Base-by-base conservation (phyloP, 2,113 vertebrate species). In the Cnemophilus loriae region DNA sequence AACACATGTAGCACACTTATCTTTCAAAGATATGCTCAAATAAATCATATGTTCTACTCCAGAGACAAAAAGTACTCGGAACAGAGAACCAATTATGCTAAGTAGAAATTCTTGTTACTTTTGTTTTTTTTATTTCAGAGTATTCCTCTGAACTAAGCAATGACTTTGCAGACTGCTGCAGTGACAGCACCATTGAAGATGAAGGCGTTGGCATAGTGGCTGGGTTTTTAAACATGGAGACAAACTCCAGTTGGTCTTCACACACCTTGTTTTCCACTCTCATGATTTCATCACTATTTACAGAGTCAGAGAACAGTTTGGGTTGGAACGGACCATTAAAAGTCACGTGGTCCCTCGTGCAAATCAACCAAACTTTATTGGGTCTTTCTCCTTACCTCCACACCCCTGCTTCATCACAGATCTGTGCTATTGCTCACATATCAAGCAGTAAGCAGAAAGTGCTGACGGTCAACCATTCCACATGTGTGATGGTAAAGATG, bases 401-500 rank as follows among this genome's bases (percentile, higher is more conserved):
- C 14, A 60, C 5, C 6, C 23, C 49, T 53, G 47, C 28, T 63
- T 56, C 49, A 56, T 22, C 44, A 22, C 6, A 9, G 52, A 78
- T 44, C 56, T 56, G 9, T 13, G n/a, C 6, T 41, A 26, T 3
- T 63, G 27, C 32, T 76, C 27, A 53, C 20, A 4, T 14, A 78
- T 14, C 56, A 84, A 86, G 39, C 15, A 87, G 74, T 7, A 57
- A 11, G 14, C 10, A n/a, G 24, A 26, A 44, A 14, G 47, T 27
- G n/a, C 18, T 81, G 28, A 69, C 0, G 0, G 30, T 32, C 53
- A 87, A 47, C 10, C 30, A 28, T 61, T 73, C 16, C 46, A 41
- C 35, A 57, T 0, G 0, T 10, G 24, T 22, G 10, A 67, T 6
- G 4, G 19, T 16, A 64, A 71, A 89, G 2, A 57, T 17, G 16